phyloP scores from a whole-genome alignment of 2,113 vertebrate species.

The Felis chaus region DNA sequence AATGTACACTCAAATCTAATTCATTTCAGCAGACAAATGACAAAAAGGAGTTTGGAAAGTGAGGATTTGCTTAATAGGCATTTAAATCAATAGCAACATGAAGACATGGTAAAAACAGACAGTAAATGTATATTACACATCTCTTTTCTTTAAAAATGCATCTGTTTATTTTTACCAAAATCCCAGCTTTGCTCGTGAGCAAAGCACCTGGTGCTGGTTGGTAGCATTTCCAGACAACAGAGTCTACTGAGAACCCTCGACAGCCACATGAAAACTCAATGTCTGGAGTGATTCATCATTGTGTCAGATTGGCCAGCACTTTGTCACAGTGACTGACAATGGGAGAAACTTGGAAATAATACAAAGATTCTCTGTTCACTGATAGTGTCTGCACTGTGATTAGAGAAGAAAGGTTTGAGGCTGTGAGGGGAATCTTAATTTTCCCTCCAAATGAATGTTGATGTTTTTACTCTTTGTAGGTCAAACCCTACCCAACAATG shows the following conservation, averaged over 20 bases:
- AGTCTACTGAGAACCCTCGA: conserved; percentile 89
- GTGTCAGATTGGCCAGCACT: conserved; percentile 95
- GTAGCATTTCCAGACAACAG: conserved; percentile 90
- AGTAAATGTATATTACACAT: neutral
- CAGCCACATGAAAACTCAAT: conserved; percentile 92
- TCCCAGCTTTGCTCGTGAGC: conserved; percentile 70
- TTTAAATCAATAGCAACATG: conserved; percentile 9
- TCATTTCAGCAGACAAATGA: neutral
- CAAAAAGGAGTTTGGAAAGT: neutral
- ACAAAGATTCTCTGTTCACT: conserved; percentile 88
- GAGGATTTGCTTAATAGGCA: neutral
- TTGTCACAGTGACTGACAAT: conserved; percentile 93
- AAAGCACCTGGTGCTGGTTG: conserved; percentile 61
- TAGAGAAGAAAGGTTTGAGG: conserved; percentile 82
- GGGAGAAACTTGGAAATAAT: conserved; percentile 91
- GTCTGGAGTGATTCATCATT: conserved; percentile 98
- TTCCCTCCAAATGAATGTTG: conserved; percentile 61
- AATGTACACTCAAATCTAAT: neutral
- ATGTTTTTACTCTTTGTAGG: conserved; percentile 70
- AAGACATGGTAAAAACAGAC: neutral
- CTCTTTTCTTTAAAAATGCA: conserved; percentile 15
- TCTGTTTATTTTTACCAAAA: conserved; percentile 73
- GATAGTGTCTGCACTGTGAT: conserved; percentile 91
- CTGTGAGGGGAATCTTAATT: conserved; percentile 83
- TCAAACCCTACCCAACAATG: conserved; percentile 58